Percentiles rank a stretch among this genome's conserved stretches.
Conservation (phyloP, 1,140 invertebrate genomes). For the Pogonomyrmex californicus region DNA sequence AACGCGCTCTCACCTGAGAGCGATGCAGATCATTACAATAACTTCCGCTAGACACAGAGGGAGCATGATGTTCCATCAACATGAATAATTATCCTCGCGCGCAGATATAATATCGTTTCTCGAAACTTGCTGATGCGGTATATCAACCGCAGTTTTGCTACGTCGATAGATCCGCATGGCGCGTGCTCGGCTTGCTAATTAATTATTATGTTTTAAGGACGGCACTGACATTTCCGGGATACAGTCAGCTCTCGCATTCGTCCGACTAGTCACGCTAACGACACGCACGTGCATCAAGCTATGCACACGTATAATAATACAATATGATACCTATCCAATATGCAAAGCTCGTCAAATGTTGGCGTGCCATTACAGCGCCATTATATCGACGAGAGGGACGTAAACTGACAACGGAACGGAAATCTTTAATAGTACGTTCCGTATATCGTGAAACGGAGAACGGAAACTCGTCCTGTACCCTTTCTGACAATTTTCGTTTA, state of each 20-base stretch:
- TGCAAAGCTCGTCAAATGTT: conserved; percentile 13
- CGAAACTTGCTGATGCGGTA: conserved; percentile 55
- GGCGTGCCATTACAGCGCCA: conserved; percentile 18
- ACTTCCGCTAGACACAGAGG: conserved; percentile 17
- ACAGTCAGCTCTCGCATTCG: conserved; percentile 19
- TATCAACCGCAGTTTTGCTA: conserved; percentile 40
- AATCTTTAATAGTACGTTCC: conserved; percentile 50
- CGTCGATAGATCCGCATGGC: conserved; percentile 28
- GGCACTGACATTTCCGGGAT: conserved; percentile 33
- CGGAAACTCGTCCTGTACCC: neutral
- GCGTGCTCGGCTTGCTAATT: conserved; percentile 50
- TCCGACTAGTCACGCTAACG: conserved; percentile 47
- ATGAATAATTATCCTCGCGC: conserved; percentile 52
- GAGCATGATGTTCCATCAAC: conserved; percentile 42
- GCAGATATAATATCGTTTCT: conserved; percentile 48
- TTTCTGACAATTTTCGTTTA: conserved; percentile 66
- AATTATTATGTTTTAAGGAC: conserved; percentile 61
- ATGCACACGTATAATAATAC: conserved; percentile 21
- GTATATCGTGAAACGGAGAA: neutral
- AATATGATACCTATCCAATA: conserved; percentile 33
- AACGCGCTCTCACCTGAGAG: neutral
- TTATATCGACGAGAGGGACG: conserved; percentile 19
- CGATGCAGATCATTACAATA: conserved; percentile 2
- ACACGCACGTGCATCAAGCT: conserved; percentile 41
- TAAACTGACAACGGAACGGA: conserved; percentile 41